Conservation (phyloP, 92 coral and sea anemone genomes). For the Hydrozoanthus gracilis region DNA sequence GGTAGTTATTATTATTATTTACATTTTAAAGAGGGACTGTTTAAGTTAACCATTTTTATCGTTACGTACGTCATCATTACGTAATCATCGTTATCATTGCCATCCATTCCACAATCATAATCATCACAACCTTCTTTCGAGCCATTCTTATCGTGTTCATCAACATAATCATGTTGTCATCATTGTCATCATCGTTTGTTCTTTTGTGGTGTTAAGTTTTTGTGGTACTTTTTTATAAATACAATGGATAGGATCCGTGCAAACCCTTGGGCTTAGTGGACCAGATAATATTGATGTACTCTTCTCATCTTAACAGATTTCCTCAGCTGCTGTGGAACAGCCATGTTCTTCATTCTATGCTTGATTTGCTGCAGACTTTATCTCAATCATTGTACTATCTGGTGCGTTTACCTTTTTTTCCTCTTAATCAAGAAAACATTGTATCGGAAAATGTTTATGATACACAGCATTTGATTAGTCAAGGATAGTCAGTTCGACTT, state of each 20-base stretch:
- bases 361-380: slow-evolving; percentile 90
- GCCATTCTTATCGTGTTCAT: background rate
- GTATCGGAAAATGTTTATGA: too few relatives aligned
- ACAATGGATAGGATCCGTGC: too few relatives aligned
- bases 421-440: too few relatives aligned
- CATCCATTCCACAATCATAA: background rate
- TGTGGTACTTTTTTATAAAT: too few relatives aligned
- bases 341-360: slow-evolving; percentile 88
- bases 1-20: background rate
- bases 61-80: background rate
- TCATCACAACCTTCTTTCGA: background rate
- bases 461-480: too few relatives aligned
- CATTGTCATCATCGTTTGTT: too few relatives aligned
- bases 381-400: slow-evolving; percentile 89
- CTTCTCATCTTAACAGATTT: slow-evolving; percentile 59
- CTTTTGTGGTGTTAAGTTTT: too few relatives aligned
- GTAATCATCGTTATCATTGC: background rate
- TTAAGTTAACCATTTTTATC: background rate
- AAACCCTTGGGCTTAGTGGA: too few relatives aligned
- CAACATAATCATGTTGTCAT: background rate
- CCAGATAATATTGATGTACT: too few relatives aligned
- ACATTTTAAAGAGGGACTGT: background rate
- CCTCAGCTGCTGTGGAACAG: slow-evolving; percentile 98
- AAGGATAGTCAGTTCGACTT: too few relatives aligned
- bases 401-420: slow-evolving; percentile 52